Evolutionary conservation across 1,140 invertebrate species (phyloP).

Genomic region (Ganaspis sp.): DNA sequence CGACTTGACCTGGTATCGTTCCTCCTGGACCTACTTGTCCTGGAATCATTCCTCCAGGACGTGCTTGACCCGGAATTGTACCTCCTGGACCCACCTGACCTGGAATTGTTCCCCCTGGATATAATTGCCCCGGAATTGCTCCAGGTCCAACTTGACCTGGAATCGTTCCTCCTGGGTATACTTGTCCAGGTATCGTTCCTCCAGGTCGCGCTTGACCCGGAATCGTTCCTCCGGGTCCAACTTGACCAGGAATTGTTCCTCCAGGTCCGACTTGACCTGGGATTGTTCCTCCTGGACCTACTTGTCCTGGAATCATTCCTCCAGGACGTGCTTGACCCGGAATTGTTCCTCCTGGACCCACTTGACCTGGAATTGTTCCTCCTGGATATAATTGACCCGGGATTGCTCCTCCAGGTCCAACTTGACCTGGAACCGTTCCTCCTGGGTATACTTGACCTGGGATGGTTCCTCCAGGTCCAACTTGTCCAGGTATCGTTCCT

Average conservation of each 20-base stretch:
- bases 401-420: background rate
- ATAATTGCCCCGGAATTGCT: no score
- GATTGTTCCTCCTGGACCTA: background rate
- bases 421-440: background rate
- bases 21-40: slow-evolving; percentile 30
- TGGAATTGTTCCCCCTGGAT: slow-evolving; percentile 40
- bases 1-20: slow-evolving; percentile 10
- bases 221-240: background rate
- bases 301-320: slow-evolving; percentile 36
- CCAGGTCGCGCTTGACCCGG: background rate
- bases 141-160: background rate
- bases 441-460: slow-evolving; percentile 16
- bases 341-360: background rate
- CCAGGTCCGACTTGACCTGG: background rate
- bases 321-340: slow-evolving; percentile 25
- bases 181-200: background rate
- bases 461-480: slow-evolving; percentile 34
- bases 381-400: background rate
- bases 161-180: background rate
- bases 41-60: slow-evolving; percentile 56
- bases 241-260: background rate
- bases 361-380: background rate
- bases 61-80: slow-evolving; percentile 70
- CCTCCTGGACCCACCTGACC: slow-evolving; percentile 38
- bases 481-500: background rate